Conservation (phyloP, 2,113 vertebrate species). For the Phylloscopus trochiloides region DNA sequence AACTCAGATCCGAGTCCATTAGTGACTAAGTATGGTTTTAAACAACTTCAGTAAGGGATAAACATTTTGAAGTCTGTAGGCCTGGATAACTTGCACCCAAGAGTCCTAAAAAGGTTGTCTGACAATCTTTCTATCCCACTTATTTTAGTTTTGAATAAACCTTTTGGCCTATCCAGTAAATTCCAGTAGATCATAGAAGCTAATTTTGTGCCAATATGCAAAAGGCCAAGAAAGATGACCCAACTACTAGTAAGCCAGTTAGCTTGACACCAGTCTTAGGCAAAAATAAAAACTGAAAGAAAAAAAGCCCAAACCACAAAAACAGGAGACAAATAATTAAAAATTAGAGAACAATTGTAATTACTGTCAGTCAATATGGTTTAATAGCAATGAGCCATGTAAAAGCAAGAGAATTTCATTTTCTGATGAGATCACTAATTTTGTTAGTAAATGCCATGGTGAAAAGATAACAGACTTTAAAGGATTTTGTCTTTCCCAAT, state of each 20-base stretch:
- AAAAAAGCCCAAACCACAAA: not conserved
- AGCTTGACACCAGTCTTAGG: not conserved
- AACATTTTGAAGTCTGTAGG: not conserved
- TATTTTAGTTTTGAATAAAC: not conserved
- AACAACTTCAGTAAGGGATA: conserved; percentile 6
- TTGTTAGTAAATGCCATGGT: not conserved
- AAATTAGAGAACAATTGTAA: not conserved
- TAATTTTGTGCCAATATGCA: not conserved
- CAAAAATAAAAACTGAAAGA: not conserved
- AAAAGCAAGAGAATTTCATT: not conserved
- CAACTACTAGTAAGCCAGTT: not conserved
- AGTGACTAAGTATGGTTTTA: conserved; percentile 5
- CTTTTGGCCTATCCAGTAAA: not conserved
- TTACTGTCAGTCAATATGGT: not conserved
- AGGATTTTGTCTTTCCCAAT: not conserved
- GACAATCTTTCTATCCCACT: not conserved
- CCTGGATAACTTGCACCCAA: not conserved
- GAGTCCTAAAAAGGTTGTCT: conserved; percentile 12
- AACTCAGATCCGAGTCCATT: not conserved
- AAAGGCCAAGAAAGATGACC: not conserved
- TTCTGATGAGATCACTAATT: not conserved
- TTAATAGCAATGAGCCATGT: not conserved
- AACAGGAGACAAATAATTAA: not conserved
- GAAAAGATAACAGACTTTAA: not conserved
- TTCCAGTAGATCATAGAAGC: not conserved